phyloP scores from a whole-genome alignment of 2,797 vertebrate species.

The Coranthus polyacanthus region DNA sequence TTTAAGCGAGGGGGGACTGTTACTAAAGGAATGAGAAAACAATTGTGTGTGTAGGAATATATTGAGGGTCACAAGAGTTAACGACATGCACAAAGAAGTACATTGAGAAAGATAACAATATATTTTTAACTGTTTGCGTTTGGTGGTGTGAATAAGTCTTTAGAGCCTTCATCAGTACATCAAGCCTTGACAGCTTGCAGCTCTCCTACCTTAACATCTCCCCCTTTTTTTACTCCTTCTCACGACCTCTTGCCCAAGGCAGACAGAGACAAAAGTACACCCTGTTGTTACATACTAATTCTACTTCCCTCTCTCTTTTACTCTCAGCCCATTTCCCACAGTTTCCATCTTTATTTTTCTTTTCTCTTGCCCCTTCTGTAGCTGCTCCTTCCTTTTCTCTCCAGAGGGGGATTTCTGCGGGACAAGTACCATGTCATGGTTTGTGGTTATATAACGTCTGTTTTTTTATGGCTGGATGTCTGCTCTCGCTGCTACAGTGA shows the following conservation, averaged over 20 bases:
- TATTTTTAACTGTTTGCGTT: conserved; percentile 34
- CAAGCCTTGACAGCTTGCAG: conserved; percentile 35
- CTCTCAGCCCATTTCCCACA: conserved; percentile 22
- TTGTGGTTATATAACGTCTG: conserved; percentile 63
- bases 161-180: conserved; percentile 24
- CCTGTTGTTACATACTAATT: conserved; percentile 34
- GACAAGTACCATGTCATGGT: conserved; percentile 69
- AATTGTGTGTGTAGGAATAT: neutral
- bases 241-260: conserved; percentile 23
- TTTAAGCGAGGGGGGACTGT: conserved; percentile 3
- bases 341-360: conserved; percentile 8
- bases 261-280: conserved; percentile 38
- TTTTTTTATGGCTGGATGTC: conserved; percentile 36
- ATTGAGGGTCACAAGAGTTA: neutral
- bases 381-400: conserved; percentile 24
- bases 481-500: conserved; percentile 33
- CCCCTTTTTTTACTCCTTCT: conserved; percentile 6
- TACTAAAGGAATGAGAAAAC: neutral
- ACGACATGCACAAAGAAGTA: neutral
- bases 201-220: conserved; percentile 12
- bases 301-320: neutral
- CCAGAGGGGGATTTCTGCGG: conserved; percentile 58
- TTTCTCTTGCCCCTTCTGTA: conserved; percentile 15
- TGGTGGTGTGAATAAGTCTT: conserved; percentile 15
- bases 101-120: conserved; percentile 3